Evolutionary conservation across 2,888 invertebrate species (phyloP).

Genomic region (Malacosoma neustria): DNA sequence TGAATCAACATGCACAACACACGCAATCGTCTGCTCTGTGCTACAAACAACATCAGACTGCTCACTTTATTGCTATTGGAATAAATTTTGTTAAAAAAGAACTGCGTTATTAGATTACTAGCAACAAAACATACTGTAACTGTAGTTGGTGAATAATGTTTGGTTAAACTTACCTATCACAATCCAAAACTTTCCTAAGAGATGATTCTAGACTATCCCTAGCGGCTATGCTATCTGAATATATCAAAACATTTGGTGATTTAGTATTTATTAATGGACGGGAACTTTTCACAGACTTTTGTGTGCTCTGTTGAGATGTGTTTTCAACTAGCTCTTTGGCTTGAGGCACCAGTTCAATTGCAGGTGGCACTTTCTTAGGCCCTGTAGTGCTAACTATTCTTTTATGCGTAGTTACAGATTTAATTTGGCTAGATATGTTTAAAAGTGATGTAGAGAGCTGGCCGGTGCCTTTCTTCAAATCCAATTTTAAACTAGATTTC

Average conservation of each 20-base stretch:
- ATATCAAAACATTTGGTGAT: constrained; percentile 87
- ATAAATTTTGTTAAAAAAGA: no score
- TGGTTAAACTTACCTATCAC: constrained; percentile 79
- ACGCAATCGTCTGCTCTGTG: no score
- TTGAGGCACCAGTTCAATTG: constrained; percentile 33
- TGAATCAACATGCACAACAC: no score
- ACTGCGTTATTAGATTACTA: no score
- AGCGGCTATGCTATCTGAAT: constrained; percentile 84
- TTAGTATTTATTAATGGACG: constrained; percentile 76
- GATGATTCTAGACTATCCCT: constrained; percentile 83
- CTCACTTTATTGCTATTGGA: no score
- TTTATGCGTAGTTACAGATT: constrained; percentile 65
- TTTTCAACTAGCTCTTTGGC: constrained; percentile 44
- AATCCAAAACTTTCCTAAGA: constrained; percentile 79
- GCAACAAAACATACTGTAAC: no score
- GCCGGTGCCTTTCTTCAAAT: constrained; percentile 61
- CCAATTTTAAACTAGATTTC: constrained; percentile 61
- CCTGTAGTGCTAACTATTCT: constrained; percentile 59
- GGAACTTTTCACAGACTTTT: constrained; percentile 58
- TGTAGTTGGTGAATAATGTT: no score
- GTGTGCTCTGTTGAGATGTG: constrained; percentile 38
- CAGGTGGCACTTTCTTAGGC: constrained; percentile 51
- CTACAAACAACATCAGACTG: no score
- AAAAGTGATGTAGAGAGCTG: constrained; percentile 55
- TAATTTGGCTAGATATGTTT: constrained; percentile 68